Evolutionary conservation across 2,797 vertebrate species (phyloP).

Genomic region (Acanthiza pusilla): DNA sequence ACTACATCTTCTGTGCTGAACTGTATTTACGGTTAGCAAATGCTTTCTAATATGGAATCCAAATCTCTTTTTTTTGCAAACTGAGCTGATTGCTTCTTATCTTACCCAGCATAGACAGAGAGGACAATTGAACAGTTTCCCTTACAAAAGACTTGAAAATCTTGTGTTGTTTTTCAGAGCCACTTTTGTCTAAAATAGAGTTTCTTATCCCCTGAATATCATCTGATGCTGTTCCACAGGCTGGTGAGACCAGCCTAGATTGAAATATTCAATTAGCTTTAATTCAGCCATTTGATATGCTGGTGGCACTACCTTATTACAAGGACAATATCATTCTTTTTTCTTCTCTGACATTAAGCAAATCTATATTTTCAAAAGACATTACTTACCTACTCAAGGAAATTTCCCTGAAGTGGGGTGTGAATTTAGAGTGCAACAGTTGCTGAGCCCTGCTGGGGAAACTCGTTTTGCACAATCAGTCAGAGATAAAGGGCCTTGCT

Average conservation of each 20-base stretch:
- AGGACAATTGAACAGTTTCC: background rate
- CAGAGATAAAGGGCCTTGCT: background rate
- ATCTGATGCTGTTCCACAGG: background rate
- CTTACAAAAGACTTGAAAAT: background rate
- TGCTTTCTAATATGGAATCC: background rate
- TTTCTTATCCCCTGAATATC: background rate
- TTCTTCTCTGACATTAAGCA: background rate
- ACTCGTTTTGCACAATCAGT: background rate
- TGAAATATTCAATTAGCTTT: constrained; percentile 6
- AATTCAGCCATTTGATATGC: background rate
- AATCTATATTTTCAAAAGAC: background rate
- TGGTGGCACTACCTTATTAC: background rate
- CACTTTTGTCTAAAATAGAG: background rate
- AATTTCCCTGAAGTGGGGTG: background rate
- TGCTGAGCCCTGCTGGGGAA: background rate
- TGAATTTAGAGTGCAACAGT: background rate
- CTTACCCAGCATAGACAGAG: background rate
- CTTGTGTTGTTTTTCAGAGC: background rate
- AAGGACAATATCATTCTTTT: background rate
- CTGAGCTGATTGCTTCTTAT: background rate
- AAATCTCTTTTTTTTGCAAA: background rate
- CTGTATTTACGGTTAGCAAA: background rate
- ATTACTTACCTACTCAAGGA: background rate
- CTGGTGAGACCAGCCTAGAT: background rate
- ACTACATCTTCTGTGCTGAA: background rate